Evolutionary conservation across 2,797 vertebrate genomes (phyloP).

Genomic region (Rhabdomys pumilio): DNA sequence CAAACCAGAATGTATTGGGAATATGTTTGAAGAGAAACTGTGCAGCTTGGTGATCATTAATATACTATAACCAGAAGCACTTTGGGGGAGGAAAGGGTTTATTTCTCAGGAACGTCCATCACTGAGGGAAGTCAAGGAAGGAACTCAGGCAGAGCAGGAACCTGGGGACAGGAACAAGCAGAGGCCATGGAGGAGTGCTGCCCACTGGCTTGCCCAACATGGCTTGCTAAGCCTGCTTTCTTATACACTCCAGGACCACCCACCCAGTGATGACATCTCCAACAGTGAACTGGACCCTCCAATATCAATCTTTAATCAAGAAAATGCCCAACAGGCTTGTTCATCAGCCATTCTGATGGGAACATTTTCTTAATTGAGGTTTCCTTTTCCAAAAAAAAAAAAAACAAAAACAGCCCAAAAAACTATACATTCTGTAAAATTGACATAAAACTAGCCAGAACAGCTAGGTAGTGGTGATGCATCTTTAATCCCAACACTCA

Average conservation of each 20-base stretch:
- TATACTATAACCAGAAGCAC: not conserved
- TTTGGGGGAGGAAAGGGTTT: not conserved
- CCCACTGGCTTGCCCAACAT: not conserved
- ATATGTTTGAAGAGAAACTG: not conserved
- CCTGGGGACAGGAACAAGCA: not conserved
- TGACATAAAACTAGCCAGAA: not conserved
- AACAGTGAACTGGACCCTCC: not conserved
- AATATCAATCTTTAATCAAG: not conserved
- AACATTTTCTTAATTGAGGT: not conserved
- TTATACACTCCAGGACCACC: not conserved
- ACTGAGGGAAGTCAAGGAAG: not conserved
- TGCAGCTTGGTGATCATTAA: not conserved
- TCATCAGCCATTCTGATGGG: not conserved
- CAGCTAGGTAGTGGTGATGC: not conserved
- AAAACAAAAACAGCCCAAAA: not conserved
- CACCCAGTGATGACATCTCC: not conserved
- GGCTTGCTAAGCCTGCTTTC: not conserved
- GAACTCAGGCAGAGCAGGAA: too few relatives aligned
- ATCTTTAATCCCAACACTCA: not conserved
- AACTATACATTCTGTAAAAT: not conserved
- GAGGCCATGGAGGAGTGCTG: not conserved
- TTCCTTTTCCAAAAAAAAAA: not conserved
- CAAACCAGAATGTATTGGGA: not conserved
- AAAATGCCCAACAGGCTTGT: not conserved
- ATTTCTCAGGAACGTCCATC: not conserved